Evolutionary conservation across 2,797 vertebrate genomes (phyloP).

Genomic region (Eulemur albifrons): DNA sequence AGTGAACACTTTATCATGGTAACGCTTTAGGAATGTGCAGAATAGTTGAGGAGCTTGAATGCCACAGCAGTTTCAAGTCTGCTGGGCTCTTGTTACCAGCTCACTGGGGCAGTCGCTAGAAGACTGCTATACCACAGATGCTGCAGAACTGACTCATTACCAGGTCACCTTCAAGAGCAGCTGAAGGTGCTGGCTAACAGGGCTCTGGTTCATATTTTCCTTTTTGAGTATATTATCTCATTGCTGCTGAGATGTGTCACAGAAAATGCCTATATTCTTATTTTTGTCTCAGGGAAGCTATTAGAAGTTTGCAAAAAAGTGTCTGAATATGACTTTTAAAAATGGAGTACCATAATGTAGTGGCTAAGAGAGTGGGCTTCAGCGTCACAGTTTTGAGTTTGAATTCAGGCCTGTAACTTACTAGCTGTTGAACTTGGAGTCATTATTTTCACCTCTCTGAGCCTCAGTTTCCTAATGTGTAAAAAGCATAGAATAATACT

Average conservation of each 20-base stretch:
- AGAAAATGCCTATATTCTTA: background rate
- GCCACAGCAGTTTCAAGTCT: constrained; percentile 70
- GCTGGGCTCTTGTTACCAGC: constrained; percentile 44
- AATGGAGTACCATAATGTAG: background rate
- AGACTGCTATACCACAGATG: background rate
- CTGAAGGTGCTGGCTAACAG: background rate
- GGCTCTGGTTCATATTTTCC: background rate
- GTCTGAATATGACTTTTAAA: background rate
- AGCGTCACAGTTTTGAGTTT: background rate
- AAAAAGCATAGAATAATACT: background rate
- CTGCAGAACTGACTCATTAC: background rate
- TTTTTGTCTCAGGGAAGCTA: background rate
- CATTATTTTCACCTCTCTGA: background rate
- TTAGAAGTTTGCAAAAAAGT: constrained; percentile 5
- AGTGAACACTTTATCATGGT: constrained; percentile 73
- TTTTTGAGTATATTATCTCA: background rate
- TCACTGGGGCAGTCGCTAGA: background rate
- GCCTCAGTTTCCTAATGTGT: background rate
- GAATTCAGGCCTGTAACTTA: background rate
- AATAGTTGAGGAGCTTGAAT: constrained; percentile 72
- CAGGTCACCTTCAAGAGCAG: constrained; percentile 2
- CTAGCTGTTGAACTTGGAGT: background rate
- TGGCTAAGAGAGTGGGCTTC: background rate
- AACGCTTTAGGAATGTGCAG: constrained; percentile 80
- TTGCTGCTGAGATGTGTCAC: background rate